These are phyloP conservation scores for Calyptommatus sinebrachiatus DNA, from an alignment of 2,113 vertebrate genomes.

Conservation along the genomic window DNA sequence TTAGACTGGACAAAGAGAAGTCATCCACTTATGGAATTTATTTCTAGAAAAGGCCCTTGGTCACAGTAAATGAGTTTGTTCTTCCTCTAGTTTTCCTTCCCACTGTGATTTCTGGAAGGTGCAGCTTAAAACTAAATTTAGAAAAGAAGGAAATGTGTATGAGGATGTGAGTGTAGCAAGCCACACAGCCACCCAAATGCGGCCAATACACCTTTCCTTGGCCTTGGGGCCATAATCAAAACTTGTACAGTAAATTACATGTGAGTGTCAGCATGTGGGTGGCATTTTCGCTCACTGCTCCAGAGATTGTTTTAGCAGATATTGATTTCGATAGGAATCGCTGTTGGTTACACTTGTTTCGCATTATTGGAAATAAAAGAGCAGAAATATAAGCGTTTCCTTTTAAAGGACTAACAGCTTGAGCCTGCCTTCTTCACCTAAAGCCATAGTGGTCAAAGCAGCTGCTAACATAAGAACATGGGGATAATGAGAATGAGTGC, in stretches of 20 bases:
- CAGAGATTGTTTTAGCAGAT: background rate
- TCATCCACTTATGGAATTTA: too few relatives aligned
- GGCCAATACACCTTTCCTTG: background rate
- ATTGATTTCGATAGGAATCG: constrained; percentile 16
- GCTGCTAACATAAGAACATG: background rate
- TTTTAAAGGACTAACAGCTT: background rate
- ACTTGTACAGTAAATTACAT: background rate
- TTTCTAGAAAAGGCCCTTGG: background rate
- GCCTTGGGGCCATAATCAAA: background rate
- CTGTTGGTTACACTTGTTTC: background rate
- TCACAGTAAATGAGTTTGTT: background rate
- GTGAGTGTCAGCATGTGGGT: background rate
- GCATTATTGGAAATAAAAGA: background rate
- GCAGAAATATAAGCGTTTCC: background rate
- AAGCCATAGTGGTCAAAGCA: background rate
- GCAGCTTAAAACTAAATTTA: background rate
- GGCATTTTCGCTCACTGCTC: background rate
- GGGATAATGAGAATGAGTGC: too few relatives aligned
- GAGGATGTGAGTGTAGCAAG: too few relatives aligned
- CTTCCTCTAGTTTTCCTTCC: background rate
- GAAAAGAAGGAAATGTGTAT: background rate
- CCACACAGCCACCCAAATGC: background rate
- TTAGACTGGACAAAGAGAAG: too few relatives aligned
- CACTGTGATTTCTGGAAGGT: background rate
- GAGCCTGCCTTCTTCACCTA: background rate